Conservation (phyloP, 1,140 invertebrate genomes). For the Ceratina calcarata region DNA sequence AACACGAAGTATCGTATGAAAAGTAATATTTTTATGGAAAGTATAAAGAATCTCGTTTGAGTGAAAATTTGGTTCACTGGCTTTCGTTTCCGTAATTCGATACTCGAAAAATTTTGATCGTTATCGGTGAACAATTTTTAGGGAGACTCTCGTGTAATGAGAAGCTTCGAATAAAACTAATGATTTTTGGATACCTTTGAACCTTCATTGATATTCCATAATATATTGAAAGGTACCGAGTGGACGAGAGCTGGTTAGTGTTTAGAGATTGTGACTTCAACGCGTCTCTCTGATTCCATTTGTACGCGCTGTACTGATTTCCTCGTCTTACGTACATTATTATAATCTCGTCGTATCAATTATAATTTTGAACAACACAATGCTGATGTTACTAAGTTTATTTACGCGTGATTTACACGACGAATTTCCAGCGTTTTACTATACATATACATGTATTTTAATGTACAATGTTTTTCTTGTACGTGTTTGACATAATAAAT, state of each 20-base stretch:
- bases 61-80: neutral
- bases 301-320: neutral
- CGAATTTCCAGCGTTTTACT: neutral
- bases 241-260: neutral
- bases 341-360: neutral
- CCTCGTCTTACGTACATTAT: neutral
- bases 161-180: neutral
- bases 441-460: constrained; percentile 25
- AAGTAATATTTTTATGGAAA: constrained; percentile 44
- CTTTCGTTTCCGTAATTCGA: neutral
- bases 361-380: neutral
- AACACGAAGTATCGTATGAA: neutral
- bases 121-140: too few relatives aligned
- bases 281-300: constrained; percentile 14
- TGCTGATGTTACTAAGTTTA: neutral
- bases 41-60: neutral
- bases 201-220: neutral
- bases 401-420: neutral
- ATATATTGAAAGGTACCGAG: constrained; percentile 15
- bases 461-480: constrained; percentile 49
- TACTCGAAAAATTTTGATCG: too few relatives aligned
- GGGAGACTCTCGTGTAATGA: neutral
- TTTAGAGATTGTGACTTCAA: neutral
- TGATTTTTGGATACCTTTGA: constrained; percentile 1
- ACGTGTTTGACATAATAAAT: constrained; percentile 54